Evolutionary conservation across 2,888 invertebrate species (phyloP), one percentile per base, ranked within the genome.

Genomic region (Macropis europaea): DNA sequence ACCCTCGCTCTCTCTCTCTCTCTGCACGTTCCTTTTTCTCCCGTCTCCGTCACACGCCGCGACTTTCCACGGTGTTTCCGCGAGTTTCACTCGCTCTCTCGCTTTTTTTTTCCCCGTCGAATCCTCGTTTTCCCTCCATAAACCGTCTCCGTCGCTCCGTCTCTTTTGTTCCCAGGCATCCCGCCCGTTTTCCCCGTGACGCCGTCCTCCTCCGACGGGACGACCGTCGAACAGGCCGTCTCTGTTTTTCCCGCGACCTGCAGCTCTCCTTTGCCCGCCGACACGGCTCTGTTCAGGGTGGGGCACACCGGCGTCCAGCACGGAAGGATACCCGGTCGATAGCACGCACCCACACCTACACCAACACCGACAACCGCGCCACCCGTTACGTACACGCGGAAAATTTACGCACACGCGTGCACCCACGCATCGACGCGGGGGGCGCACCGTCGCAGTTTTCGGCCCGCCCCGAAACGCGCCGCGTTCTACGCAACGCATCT

Each of bases 251-350:
- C 13, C 54, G 11, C 26, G 2, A 24, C 6, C 13, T 54, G 28
- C 45, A 34, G 50, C 32, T 24, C 59, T 66, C 68, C 40, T 47
- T 52, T 43, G 32, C 36, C 47, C 59, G 67, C 71, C 60, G n/a
- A n/a, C n/a, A n/a, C n/a, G 62, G 24, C 68, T 73, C 73, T 53
- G 66, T 75, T 63, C 79, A 82, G 84, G 84, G 84, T 84, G 86
- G 83, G 83, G 86, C 86, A 82, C 81, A 48, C 67, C 69, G 63
- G 54, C 75, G 73, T 73, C 78, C 77, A 68, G 76, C 75, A 78
- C 78, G 73, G 80, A 82, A 84, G 82, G 84, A 85, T 83, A 84
- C 83, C 80, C 86, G 87, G 86, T 87, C 87, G 87, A 87, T 87
- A 87, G 73, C 82, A 87, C 87, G 87, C 86, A 87, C 83, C 79